These are phyloP conservation scores for Acropternis orthonyx DNA, from an alignment of 2,797 vertebrate genomes.

Conservation along the genomic window DNA sequence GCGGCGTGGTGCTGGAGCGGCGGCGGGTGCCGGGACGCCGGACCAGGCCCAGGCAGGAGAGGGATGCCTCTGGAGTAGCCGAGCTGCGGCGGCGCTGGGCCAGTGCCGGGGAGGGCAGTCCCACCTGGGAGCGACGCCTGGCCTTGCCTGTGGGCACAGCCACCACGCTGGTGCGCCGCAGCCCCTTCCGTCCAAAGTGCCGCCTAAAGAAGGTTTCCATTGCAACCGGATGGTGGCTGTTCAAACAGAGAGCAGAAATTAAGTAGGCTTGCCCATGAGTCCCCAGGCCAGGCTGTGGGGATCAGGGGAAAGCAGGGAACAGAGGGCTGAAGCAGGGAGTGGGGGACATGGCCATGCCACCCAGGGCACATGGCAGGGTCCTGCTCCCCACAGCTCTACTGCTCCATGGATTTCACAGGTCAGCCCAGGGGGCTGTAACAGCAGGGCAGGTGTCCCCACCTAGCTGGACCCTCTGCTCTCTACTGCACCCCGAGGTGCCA, in stretches of 20 bases:
- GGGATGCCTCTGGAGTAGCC: slow-evolving; percentile 69
- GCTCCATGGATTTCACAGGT: not conserved
- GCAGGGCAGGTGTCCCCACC: not conserved
- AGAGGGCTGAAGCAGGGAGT: not conserved
- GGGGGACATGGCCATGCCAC: not conserved
- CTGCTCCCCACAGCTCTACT: not conserved
- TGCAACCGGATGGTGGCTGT: slow-evolving; percentile 68
- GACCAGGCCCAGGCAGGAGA: slow-evolving; percentile 55
- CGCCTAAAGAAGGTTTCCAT: slow-evolving; percentile 90
- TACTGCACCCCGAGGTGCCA: rapidly evolving
- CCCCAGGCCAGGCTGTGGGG: not conserved
- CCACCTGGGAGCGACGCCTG: slow-evolving; percentile 82
- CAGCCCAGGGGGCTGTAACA: not conserved
- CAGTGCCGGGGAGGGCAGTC: slow-evolving; percentile 80
- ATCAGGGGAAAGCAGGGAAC: not conserved
- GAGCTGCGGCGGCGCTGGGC: slow-evolving; percentile 78
- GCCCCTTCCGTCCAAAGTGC: slow-evolving; percentile 79
- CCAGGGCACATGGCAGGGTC: rapidly evolving
- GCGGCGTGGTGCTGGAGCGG: slow-evolving; percentile 85
- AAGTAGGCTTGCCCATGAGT: not conserved
- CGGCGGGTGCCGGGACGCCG: slow-evolving; percentile 58
- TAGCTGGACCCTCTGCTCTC: not conserved
- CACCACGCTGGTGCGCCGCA: slow-evolving; percentile 46
- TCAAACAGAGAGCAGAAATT: slow-evolving; percentile 74
- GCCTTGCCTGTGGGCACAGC: slow-evolving; percentile 84